Evolutionary conservation across 2,797 vertebrate genomes (phyloP).

Genomic region (Fundulus diaphanus): DNA sequence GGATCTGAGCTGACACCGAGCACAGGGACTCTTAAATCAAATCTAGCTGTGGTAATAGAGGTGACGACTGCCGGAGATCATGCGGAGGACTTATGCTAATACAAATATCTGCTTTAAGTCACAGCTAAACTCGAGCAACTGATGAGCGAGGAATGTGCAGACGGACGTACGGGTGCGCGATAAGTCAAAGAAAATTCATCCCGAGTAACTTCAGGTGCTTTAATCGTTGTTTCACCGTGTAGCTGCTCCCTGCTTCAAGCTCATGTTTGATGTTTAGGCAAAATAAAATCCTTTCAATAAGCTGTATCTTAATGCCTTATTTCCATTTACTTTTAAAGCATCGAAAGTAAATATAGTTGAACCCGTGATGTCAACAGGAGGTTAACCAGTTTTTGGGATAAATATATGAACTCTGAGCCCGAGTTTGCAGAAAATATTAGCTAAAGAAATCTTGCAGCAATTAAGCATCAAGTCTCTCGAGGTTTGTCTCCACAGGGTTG

Average conservation of each 20-base stretch:
- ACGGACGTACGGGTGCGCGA: not conserved
- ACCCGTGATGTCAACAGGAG: not conserved
- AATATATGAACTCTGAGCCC: not conserved
- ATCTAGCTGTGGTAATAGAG: conserved; percentile 34
- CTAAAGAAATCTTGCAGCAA: not conserved
- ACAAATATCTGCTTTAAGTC: conserved; percentile 33
- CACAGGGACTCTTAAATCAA: conserved; percentile 20
- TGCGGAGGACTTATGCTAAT: conserved; percentile 45
- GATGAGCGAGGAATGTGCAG: not conserved
- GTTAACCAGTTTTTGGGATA: not conserved
- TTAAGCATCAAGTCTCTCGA: not conserved
- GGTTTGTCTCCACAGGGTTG: not conserved
- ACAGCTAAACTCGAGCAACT: conserved; percentile 10
- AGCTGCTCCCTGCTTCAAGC: not conserved
- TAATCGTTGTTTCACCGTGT: not conserved
- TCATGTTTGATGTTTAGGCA: not conserved
- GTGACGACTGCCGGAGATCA: conserved; percentile 41
- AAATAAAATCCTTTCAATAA: conserved; percentile 8
- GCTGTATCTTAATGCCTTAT: not conserved
- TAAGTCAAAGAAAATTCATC: not conserved
- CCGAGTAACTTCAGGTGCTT: not conserved
- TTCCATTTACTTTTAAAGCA: not conserved
- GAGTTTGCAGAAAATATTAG: not conserved
- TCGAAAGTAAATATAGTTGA: not conserved
- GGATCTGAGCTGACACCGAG: conserved; percentile 39